Evolutionary conservation across 2,113 vertebrate species (phyloP), one percentile per base, ranked within the genome.

Genomic region (Podarcis cretensis): DNA sequence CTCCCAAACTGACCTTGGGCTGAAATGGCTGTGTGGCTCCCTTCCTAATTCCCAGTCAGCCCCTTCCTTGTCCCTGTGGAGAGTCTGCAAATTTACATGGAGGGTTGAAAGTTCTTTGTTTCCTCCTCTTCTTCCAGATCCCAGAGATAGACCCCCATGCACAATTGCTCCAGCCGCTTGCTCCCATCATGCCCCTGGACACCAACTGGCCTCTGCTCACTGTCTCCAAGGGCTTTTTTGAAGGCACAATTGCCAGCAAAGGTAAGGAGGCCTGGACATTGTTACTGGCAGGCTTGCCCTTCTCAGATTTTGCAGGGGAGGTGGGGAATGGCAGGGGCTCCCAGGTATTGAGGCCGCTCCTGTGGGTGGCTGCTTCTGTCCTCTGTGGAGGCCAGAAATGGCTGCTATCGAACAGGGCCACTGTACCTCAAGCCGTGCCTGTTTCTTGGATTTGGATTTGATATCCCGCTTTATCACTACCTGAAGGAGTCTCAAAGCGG

Each of bases 141-240:
- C 99, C 99, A 6, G 98, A 99, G 84, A 98, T 99, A 14, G 98
- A 99, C 89, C 96, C 97, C 21, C 95, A 98, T 2, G 99, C 99
- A 10, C 97, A 98, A 92, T 95, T 99, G 91, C 97, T 99, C 88
- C 98, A 99, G 97, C 99, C 99, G 0, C 98, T 98, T 57, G 98
- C 99, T 2, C 98, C 99, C 83, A 97, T 99, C 95, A 98, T 99
- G 98, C 99, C 99, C 4, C 94, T 99, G 95, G 99, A 99, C 94
- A 99, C 99, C 63, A 99, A 99, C 94, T 99, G 99, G 99, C 99
- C 99, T 0, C 95, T 99, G 83, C 94, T 99, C 89, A 99, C 99
- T 0, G 98, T 99, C 4, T 99, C 99, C 87, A 99, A 98, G 93
- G 99, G 99, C 4, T 99, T 99, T 97, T 99, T 99, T 1, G 98